Percentiles rank a stretch among this genome's conserved stretches.
Evolutionary conservation across 2,797 vertebrate genomes (phyloP).

Genomic region (Notolabrus celidotus): DNA sequence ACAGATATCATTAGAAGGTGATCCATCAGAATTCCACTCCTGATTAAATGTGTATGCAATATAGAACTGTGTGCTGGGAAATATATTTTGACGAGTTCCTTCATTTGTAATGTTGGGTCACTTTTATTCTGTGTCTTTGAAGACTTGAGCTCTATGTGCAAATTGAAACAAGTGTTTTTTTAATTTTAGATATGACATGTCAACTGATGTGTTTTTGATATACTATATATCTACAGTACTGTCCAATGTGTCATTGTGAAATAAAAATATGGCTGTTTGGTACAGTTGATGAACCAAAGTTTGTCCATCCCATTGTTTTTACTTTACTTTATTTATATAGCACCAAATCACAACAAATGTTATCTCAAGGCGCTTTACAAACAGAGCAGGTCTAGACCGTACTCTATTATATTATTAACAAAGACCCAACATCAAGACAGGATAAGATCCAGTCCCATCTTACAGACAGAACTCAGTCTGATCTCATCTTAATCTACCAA

Average conservation of each 20-base stretch:
- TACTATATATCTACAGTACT: constrained; percentile 72
- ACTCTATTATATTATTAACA: too few relatives aligned
- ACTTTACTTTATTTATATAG: background rate
- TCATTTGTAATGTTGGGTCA: constrained; percentile 75
- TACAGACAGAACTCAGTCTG: too few relatives aligned
- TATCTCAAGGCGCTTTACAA: too few relatives aligned
- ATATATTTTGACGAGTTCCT: constrained; percentile 66
- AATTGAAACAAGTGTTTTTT: constrained; percentile 69
- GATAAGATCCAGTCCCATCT: too few relatives aligned
- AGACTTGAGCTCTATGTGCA: constrained; percentile 77
- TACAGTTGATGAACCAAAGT: constrained; percentile 63
- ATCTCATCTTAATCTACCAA: too few relatives aligned
- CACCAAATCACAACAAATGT: too few relatives aligned
- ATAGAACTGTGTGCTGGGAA: constrained; percentile 71
- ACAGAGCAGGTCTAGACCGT: too few relatives aligned
- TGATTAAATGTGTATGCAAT: constrained; percentile 82
- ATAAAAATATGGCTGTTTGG: constrained; percentile 81
- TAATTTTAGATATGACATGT: constrained; percentile 79
- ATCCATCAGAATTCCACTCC: constrained; percentile 65
- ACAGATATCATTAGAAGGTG: constrained; percentile 44
- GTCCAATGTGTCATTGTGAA: constrained; percentile 83
- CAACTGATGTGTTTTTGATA: constrained; percentile 80
- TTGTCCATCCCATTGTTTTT: constrained; percentile 32
- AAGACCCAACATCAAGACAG: too few relatives aligned
- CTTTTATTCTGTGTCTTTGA: constrained; percentile 71